A percentile compares a stretch with the other conserved stretches of the same genome.
Evolutionary conservation across 2,797 vertebrate species (phyloP).

Genomic region (Salmo trutta): DNA sequence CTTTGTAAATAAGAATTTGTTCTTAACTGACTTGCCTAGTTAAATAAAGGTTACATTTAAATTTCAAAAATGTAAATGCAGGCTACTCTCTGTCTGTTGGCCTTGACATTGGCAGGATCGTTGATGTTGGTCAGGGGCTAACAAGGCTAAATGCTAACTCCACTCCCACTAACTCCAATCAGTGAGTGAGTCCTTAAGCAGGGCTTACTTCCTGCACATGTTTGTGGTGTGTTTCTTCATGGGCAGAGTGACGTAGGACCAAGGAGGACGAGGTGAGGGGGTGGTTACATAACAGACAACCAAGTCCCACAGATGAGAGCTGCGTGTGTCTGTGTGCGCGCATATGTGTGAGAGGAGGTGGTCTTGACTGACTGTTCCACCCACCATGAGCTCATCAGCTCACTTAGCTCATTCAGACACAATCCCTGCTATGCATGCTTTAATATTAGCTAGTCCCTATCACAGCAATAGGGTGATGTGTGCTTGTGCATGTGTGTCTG

Average conservation of each 20-base stretch:
- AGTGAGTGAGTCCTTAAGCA: not conserved
- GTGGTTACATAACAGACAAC: conserved; percentile 57
- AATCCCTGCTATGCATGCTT: too few species aligned
- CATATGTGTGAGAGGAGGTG: not conserved
- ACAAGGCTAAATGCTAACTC: not conserved
- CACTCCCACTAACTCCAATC: not conserved
- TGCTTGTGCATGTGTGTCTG: not conserved
- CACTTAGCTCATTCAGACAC: not conserved
- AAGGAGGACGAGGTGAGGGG: conserved; percentile 51
- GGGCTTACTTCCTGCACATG: not conserved
- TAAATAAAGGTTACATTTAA: too few species aligned
- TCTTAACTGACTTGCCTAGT: too few species aligned
- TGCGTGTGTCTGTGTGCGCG: not conserved
- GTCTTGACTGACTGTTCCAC: conserved; percentile 30
- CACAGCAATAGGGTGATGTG: not conserved
- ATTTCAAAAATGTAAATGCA: too few species aligned
- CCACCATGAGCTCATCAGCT: conserved; percentile 48
- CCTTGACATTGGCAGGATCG: too few species aligned
- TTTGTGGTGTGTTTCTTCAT: conserved; percentile 5
- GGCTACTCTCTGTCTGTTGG: too few species aligned
- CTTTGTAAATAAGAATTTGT: too few species aligned
- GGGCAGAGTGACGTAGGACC: conserved; percentile 36
- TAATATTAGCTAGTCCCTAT: too few species aligned
- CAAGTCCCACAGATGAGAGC: conserved; percentile 28
- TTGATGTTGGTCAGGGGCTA: not conserved